These are phyloP conservation scores for Callimorpha dominula DNA, from an alignment of 2,888 invertebrate species.

Conservation along the genomic window DNA sequence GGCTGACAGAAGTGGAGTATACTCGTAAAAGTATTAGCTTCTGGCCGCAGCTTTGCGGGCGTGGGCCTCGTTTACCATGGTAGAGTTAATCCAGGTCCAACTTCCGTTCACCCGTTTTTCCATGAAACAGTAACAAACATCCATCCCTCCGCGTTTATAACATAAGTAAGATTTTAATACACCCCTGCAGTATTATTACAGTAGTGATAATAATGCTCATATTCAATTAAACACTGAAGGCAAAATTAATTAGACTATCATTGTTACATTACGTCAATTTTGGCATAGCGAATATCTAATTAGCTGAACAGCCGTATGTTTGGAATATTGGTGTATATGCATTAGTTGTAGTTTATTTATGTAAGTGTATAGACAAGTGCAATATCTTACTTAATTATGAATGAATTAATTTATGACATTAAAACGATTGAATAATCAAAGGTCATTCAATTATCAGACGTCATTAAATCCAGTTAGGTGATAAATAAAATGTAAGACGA, in stretches of 20 bases:
- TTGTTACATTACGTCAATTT: slow-evolving; percentile 42
- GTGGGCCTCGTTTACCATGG: no score
- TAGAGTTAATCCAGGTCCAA: no score
- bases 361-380: not conserved
- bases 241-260: slow-evolving; percentile 42
- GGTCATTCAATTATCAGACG: not conserved
- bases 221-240: slow-evolving; percentile 2
- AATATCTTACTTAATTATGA: not conserved
- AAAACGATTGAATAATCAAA: not conserved
- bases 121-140: no score
- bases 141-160: no score
- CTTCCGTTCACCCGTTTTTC: no score
- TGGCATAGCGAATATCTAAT: slow-evolving; percentile 36
- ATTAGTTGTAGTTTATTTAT: not conserved
- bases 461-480: not conserved
- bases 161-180: no score
- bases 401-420: no score
- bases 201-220: not conserved
- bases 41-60: no score
- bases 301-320: slow-evolving; percentile 17
- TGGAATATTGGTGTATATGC: not conserved
- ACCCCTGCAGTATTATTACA: not conserved
- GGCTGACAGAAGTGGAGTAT: no score
- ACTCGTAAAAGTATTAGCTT: no score
- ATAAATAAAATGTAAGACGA: not conserved